Evolutionary conservation across 1,140 invertebrate genomes (phyloP).

Genomic region (Megalonaias nervosa): DNA sequence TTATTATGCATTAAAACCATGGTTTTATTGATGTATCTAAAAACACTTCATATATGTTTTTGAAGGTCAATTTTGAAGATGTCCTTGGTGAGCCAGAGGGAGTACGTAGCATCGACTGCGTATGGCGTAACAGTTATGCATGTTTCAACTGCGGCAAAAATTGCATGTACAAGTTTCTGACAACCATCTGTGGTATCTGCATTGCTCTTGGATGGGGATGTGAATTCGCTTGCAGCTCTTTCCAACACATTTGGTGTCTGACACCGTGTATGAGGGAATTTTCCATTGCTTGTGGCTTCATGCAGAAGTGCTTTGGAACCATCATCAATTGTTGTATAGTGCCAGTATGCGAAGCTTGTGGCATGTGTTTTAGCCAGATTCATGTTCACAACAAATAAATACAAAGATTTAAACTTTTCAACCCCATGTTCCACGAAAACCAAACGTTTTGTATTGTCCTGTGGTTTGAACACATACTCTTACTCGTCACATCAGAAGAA

Average conservation of each 20-base stretch:
- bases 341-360: slow-evolving; percentile 77
- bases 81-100: slow-evolving; percentile 84
- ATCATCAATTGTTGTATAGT: slow-evolving; percentile 71
- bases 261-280: slow-evolving; percentile 46
- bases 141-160: slow-evolving; percentile 80
- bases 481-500: too few relatives aligned
- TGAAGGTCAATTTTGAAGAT: slow-evolving; percentile 77
- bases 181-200: slow-evolving; percentile 79
- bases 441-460: too few relatives aligned
- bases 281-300: slow-evolving; percentile 77
- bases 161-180: slow-evolving; percentile 80
- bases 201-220: slow-evolving; percentile 80
- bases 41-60: background rate
- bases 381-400: slow-evolving; percentile 66
- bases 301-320: slow-evolving; percentile 74
- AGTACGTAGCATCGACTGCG: slow-evolving; percentile 80
- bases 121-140: slow-evolving; percentile 80
- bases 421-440: background rate
- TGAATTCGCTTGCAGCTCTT: slow-evolving; percentile 82
- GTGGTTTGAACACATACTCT: too few relatives aligned
- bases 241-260: slow-evolving; percentile 76
- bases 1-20: too few relatives aligned
- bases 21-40: too few relatives aligned
- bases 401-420: background rate
- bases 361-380: slow-evolving; percentile 79